Evolutionary conservation across 2,888 invertebrate genomes (phyloP).

Genomic region (Stenolophus ochropezus): DNA sequence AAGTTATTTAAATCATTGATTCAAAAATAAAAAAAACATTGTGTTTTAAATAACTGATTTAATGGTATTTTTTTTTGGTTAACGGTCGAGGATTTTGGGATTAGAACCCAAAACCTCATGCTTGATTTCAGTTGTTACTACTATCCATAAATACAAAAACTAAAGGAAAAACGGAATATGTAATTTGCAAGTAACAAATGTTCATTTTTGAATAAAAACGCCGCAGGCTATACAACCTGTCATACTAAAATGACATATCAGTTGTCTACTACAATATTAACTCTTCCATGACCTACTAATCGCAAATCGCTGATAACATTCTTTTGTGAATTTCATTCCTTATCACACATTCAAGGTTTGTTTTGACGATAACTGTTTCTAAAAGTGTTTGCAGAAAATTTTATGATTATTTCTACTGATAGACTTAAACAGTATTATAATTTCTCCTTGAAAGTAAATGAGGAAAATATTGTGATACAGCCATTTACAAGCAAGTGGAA

Average conservation of each 20-base stretch:
- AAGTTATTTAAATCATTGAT: no score
- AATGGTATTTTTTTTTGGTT: no score
- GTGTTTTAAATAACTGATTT: no score
- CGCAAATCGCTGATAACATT: conserved; percentile 31
- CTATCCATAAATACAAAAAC: no score
- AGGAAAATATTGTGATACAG: conserved; percentile 33
- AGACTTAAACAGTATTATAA: conserved; percentile 21
- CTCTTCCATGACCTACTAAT: conserved; percentile 38
- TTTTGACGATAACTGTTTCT: conserved; percentile 43
- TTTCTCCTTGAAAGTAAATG: conserved; percentile 44
- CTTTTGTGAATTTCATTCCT: conserved; percentile 31
- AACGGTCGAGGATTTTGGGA: no score
- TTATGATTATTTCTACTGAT: conserved; percentile 19
- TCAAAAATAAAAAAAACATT: no score
- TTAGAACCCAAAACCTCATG: no score
- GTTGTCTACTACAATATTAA: conserved; percentile 23
- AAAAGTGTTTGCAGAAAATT: conserved; percentile 41
- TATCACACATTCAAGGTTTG: conserved; percentile 41
- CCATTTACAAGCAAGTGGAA: conserved; percentile 18
- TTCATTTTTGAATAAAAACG: conserved; percentile 7
- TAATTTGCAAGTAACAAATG: neutral
- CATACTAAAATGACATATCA: conserved; percentile 18
- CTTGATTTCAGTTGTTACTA: no score
- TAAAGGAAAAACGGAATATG: no score
- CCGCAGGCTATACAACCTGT: conserved; percentile 39